Base-by-base conservation (phyloP, 2,113 vertebrate genomes). In the Zapornia atra region DNA sequence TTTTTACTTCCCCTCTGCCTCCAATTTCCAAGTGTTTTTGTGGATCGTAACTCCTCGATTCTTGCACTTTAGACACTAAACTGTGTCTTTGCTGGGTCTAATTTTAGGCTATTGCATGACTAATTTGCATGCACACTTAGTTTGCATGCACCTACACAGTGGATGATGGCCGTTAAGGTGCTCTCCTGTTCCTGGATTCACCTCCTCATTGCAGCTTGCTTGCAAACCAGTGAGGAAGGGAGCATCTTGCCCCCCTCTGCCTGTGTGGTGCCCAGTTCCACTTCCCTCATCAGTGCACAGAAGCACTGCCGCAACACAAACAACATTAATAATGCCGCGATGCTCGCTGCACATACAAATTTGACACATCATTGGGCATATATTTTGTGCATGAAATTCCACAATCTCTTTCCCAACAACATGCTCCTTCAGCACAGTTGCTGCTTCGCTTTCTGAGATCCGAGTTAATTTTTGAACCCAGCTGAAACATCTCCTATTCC, bases 231-330 rank as follows among this genome's bases (percentile, higher is more conserved):
- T 0, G 0, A 42, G 63, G 50, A 69, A 22, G 28, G 44, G 40
- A 34, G 40, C 1, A 2, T 13, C 57, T 11, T 31, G 16, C 13
- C 28, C 19, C 0, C 0, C 19, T 34, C 29, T 2, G 0, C 12
- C 19, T 5, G 20, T 10, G 26, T 0, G 0, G 51, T 21, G 31
- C 28, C 33, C 9, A 0, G 2, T 44, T 8, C 61, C 22, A 16
- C 29, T 18, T 48, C 53, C 42, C 48, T 42, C 56, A 3, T 6
- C n/a, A 60, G 51, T 63, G 20, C 2, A 1, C 54, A 51, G 60
- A 48, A 42, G 59, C 44, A 33, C 33, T 2, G 0, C 64, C 68
- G 57, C 75, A 42, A 19, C 34, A 64, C 38, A 36, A 63, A 60
- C 16, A 56, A 6, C 71, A 34, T 63, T 9, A 50, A 20, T 44